A percentile compares a stretch with the other conserved stretches of the same genome.
Conservation (phyloP, 2,113 vertebrate genomes). For the Genyomyrus donnyi region DNA sequence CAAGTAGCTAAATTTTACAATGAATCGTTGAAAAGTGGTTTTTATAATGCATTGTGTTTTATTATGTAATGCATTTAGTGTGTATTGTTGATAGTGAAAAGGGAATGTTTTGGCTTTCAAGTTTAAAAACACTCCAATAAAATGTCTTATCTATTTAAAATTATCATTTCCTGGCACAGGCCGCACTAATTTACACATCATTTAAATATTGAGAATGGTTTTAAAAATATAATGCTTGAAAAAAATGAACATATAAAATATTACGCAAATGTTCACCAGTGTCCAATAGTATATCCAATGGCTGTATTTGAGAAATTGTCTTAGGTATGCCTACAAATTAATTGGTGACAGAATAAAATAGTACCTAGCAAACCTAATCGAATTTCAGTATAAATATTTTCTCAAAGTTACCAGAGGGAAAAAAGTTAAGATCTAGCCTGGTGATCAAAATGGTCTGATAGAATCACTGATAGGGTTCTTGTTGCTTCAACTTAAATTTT, state of each 20-base stretch:
- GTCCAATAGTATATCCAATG: background rate
- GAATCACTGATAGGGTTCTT: background rate
- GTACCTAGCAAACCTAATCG: background rate
- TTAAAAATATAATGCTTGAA: background rate
- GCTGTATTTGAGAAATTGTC: background rate
- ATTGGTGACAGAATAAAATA: background rate
- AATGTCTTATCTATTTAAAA: background rate
- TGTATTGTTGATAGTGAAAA: background rate
- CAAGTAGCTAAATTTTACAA: background rate
- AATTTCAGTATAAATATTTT: background rate
- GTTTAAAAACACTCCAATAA: background rate
- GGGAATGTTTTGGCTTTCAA: background rate
- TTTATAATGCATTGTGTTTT: background rate
- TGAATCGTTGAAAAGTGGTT: background rate
- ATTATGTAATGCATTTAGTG: background rate
- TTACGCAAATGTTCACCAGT: background rate
- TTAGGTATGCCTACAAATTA: background rate
- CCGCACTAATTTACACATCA: background rate
- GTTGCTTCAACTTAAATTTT: background rate
- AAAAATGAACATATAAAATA: background rate
- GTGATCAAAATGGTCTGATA: background rate
- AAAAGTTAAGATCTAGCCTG: background rate
- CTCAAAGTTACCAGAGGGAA: background rate
- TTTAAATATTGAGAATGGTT: background rate
- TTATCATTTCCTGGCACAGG: background rate